Base-by-base conservation (phyloP, 1,140 invertebrate genomes). In the Musca vetustissima region DNA sequence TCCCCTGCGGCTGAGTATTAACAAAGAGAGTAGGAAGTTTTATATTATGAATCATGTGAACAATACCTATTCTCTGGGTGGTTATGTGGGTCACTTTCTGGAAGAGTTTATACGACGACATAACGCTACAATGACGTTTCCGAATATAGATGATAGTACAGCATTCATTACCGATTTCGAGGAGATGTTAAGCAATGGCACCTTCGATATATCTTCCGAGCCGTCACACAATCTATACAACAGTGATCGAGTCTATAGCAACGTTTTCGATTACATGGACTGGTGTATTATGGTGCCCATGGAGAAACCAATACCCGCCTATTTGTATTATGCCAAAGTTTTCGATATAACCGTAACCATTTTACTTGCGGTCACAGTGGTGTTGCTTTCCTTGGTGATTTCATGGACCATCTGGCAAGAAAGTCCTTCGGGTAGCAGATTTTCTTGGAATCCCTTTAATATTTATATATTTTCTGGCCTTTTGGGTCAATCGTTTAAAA, bases 241-340 rank as follows among this genome's bases (percentile, higher is more conserved):
- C 11, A 14, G 7, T 22, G 4, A 48, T 25, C 15, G n/a, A 3
- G 47, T 22, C 13, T 65, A 65, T 19, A 65, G 28, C 1, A 47
- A 14, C 14, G n/a, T 32, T 32, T 65, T 43, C 32, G 61, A 65
- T n/a, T 65, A 65, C 32, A 22, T 47, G 61, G 61, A 65, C 17
- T 65, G 61, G 61, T 65, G 61, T 25, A 9, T 65, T 6, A 65
- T 65, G 61, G 19, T 65, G n/a, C 61, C 61, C 8, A 1, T 65
- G 17, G 61, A 65, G 36, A 48, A 65, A n/a, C 14, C 32, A 3
- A 14, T 65, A 6, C 36, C 36, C 7, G 47, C 36, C 13, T 65
- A 14, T 25, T 24, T 13, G 36, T 65, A 43, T 48, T 65, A 65
- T 49, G n/a, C 43, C 6, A 47, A 43, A 15, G 22, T 65, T 17